Conservation (phyloP, 2,113 vertebrate species). For the Glaucomys volans region DNA sequence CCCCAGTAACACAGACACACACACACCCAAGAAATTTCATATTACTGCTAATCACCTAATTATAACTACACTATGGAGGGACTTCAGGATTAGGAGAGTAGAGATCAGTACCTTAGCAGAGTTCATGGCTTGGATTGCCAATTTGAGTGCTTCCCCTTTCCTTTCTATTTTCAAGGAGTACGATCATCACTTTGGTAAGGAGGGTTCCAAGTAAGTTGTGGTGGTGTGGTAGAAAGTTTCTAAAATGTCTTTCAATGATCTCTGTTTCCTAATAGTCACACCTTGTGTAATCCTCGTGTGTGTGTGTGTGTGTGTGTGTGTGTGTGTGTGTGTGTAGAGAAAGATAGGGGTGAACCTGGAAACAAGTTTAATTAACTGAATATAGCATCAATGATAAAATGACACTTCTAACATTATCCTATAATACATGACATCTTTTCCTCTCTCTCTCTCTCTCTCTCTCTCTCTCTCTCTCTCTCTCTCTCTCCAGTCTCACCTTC, state of each 20-base stretch:
- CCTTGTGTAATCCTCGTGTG: too few relatives aligned
- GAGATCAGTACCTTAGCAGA: not conserved
- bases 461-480: not conserved
- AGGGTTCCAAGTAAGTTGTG: not conserved
- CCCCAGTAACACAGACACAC: not conserved
- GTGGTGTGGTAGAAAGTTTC: too few relatives aligned
- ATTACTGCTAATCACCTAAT: not conserved
- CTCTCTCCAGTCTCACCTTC: not conserved
- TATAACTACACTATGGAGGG: not conserved
- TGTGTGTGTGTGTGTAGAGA: not conserved
- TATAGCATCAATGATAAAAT: not conserved
- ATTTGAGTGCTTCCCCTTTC: fast-evolving
- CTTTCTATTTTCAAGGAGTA: not conserved
- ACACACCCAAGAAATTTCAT: not conserved
- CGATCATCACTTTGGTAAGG: not conserved
- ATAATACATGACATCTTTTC: not conserved
- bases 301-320: not conserved
- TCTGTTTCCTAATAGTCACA: fast-evolving
- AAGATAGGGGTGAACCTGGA: too few relatives aligned
- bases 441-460: not conserved
- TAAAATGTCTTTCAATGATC: not conserved
- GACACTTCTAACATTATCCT: not conserved
- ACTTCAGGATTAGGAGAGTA: not conserved
- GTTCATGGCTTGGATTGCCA: not conserved
- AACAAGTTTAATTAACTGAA: not conserved